Conservation (phyloP, 2,888 invertebrate genomes). For the Hypomecis punctinalis region DNA sequence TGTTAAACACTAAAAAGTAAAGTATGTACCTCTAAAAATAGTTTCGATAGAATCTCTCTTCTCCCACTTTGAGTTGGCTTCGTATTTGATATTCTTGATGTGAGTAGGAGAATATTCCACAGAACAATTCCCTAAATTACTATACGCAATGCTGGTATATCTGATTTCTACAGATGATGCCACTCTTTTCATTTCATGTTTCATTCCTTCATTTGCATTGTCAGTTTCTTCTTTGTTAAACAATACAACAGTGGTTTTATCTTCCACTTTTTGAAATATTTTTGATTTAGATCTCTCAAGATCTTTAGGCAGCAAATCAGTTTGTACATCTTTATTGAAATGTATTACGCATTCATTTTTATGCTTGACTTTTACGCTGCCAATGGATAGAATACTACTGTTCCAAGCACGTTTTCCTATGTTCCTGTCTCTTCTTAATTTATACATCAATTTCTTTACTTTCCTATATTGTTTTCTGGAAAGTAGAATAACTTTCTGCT, state of each 20-base stretch:
- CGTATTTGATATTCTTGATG: background rate
- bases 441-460: conserved; percentile 65
- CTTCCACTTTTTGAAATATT: conserved; percentile 8
- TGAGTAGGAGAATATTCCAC: background rate
- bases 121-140: background rate
- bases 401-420: conserved; percentile 42
- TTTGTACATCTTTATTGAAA: conserved; percentile 47
- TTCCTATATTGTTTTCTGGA: conserved; percentile 68
- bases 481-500: conserved; percentile 63
- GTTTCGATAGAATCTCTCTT: conserved; percentile 61
- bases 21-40: conserved; percentile 64
- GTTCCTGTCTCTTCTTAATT: conserved; percentile 39
- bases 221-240: conserved; percentile 29
- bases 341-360: conserved; percentile 24
- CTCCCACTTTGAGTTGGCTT: conserved; percentile 38
- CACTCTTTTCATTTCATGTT: conserved; percentile 44
- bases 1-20: background rate
- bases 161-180: conserved; percentile 64
- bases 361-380: conserved; percentile 52
- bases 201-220: conserved; percentile 13
- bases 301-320: conserved; percentile 29
- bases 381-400: conserved; percentile 54
- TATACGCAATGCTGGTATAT: conserved; percentile 54
- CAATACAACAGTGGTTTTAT: conserved; percentile 23
- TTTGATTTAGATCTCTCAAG: background rate